These are phyloP conservation scores for Tetramorium parvispinum DNA, from an alignment of 1,140 invertebrate genomes.

Conservation along the genomic window DNA sequence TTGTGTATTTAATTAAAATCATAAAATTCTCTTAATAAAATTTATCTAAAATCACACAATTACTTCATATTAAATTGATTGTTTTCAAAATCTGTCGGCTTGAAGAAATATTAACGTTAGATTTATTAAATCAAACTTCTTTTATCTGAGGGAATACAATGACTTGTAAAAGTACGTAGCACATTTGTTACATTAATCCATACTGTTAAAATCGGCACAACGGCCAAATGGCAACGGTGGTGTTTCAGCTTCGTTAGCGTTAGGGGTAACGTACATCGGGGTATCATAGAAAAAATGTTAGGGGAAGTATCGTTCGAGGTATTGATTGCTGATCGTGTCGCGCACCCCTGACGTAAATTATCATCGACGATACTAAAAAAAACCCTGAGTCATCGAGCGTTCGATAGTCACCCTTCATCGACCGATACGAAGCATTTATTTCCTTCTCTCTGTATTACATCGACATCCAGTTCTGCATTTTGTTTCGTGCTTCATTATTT, in stretches of 20 bases:
- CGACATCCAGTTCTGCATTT: slow-evolving; percentile 50
- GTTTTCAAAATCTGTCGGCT: background rate
- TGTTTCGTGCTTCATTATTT: slow-evolving; percentile 29
- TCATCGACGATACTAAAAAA: slow-evolving; percentile 78
- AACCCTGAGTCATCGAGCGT: slow-evolving; percentile 79
- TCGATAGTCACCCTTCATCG: slow-evolving; percentile 76
- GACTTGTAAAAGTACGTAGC: background rate
- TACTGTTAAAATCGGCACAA: background rate
- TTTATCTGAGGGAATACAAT: background rate
- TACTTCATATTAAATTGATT: background rate
- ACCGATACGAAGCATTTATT: slow-evolving; percentile 62
- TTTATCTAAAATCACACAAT: background rate
- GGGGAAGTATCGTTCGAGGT: slow-evolving; percentile 70
- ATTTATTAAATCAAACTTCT: background rate
- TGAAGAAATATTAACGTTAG: background rate
- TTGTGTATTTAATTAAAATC: background rate
- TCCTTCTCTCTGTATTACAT: slow-evolving; percentile 55
- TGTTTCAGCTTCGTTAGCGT: slow-evolving; percentile 53
- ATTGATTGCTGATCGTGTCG: slow-evolving; percentile 82
- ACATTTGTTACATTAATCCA: background rate
- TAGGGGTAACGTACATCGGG: slow-evolving; percentile 42
- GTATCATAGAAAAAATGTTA: slow-evolving; percentile 64
- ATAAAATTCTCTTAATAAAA: background rate
- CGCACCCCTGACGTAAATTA: slow-evolving; percentile 81
- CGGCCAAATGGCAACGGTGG: slow-evolving; percentile 16